Percentiles rank a stretch among this genome's conserved stretches.
phyloP scores from a whole-genome alignment of 53 echinoderm and acorn worm genomes.

The Echinarachnius parma region DNA sequence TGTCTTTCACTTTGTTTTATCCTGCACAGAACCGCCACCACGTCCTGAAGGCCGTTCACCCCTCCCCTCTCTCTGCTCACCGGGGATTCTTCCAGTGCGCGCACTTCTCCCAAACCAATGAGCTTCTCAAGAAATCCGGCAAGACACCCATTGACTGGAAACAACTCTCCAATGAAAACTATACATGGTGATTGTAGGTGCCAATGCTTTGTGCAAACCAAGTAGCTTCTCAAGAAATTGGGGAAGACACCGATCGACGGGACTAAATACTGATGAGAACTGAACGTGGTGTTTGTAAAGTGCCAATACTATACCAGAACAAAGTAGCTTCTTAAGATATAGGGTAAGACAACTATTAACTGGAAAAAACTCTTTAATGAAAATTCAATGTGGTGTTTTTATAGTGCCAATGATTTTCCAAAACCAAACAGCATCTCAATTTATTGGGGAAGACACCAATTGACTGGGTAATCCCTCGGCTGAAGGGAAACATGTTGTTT shows the following conservation, averaged over 20 bases:
- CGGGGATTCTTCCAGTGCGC: slow-evolving; percentile 81
- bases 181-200: background rate
- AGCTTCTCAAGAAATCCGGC: slow-evolving; percentile 64
- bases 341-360: no score
- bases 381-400: no score
- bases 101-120: slow-evolving; percentile 94
- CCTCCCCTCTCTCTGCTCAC: slow-evolving; percentile 85
- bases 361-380: no score
- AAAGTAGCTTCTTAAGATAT: no score
- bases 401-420: no score
- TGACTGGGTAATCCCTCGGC: no score
- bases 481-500: no score
- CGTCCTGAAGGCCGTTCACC: slow-evolving; percentile 82
- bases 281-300: no score
- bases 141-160: slow-evolving; percentile 87
- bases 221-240: background rate
- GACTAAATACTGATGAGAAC: no score
- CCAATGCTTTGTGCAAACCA: background rate
- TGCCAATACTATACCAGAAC: no score
- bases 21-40: slow-evolving; percentile 74
- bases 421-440: no score
- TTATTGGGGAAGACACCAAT: background rate
- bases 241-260: background rate
- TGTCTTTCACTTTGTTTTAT: no score
- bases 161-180: slow-evolving; percentile 32